Evolutionary conservation across 2,888 invertebrate species (phyloP), one percentile per base, ranked within the genome.

Genomic region (Prosopocoilus inquinatus): DNA sequence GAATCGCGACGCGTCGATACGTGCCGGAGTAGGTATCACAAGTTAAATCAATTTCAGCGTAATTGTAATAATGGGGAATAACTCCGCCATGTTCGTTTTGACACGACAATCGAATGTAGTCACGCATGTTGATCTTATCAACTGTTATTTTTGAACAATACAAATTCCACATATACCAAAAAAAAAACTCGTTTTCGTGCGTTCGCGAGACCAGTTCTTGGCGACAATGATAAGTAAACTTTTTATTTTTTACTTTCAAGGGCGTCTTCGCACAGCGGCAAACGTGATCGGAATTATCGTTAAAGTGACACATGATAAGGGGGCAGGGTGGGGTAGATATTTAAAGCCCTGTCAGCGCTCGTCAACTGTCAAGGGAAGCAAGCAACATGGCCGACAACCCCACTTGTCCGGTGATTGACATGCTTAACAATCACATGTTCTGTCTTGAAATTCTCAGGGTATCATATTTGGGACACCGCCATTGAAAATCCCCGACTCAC

Each of bases 351-450:
- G 69, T 72, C 74, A 73, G 54, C 65, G 67, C 70, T 70, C 74
- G 69, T 74, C 74, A 74, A 68, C 62, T 69, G 71, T 70, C 70
- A 71, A 67, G 71, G 71, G 69, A 66, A 67, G 68, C 63, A 58
- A 53, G 59, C 72, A 74, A 72, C 70, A 74, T 74, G 75, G 74
- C 75, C 70, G 71, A 65, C 64, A 66, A 71, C 71, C 70, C 65
- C 64, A 68, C 68, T 72, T 70, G 70, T 68, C 62, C 68, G 70
- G 64, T 73, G 74, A 74, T 73, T 74, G 75, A 74, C 74, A 68
- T 12, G 67, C 66, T 69, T 72, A 71, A 72, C 69, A 72, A 73
- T 70, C 74, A 73, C 70, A 69, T 68, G 70, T 71, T 72, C 73
- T 71, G 67, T 70, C 70, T 69, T 59, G 60, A 64, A 64, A 67